Base-by-base conservation (phyloP, 2,888 invertebrate species). In the Laspeyria flexula region DNA sequence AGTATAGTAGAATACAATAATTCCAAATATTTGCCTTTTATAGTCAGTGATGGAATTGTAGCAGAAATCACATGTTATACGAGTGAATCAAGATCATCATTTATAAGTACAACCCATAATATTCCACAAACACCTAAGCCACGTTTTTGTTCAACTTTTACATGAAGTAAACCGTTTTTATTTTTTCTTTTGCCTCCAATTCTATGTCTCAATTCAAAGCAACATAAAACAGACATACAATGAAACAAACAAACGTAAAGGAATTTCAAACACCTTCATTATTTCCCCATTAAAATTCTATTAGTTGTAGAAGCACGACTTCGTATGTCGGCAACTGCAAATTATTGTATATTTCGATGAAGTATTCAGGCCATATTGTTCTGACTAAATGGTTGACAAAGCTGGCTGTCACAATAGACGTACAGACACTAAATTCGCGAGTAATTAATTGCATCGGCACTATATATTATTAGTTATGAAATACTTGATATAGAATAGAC, bases 261-360 rank as follows among this genome's bases (percentile, higher is more conserved):
- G 34, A 34, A 34, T 34, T 2, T 33, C 13, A 15, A 33, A 15
- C 9, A 33, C 33, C 27, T 15, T n/a, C 44, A 52, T 50, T 58
- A 56, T 39, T 45, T 23, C 10, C 6, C 21, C 53, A 42, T 46
- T 31, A 64, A 15, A 34, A 48, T 35, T 43, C 29, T 49, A 63
- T 63, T 46, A 38, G 34, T 45, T 43, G 31, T 31, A 13, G 30
- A 42, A 48, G 40, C 42, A 15, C 18, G 12, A 46, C 13, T 48
- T 23, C 10, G 18, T 35, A 42, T 16, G 23, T 52, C 31, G 31
- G 25, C 25, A 7, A 7, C 25, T 25, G 25, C 7, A 11, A 30
- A 30, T 30, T 29, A 41, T 47, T 51, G n/a, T 25, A 27, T 12
- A 16, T 35, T 18, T 30, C 39, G 13, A 25, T 49, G 15, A 51